phyloP scores from a whole-genome alignment of 2,888 invertebrate species.

The Fragum fragum region DNA sequence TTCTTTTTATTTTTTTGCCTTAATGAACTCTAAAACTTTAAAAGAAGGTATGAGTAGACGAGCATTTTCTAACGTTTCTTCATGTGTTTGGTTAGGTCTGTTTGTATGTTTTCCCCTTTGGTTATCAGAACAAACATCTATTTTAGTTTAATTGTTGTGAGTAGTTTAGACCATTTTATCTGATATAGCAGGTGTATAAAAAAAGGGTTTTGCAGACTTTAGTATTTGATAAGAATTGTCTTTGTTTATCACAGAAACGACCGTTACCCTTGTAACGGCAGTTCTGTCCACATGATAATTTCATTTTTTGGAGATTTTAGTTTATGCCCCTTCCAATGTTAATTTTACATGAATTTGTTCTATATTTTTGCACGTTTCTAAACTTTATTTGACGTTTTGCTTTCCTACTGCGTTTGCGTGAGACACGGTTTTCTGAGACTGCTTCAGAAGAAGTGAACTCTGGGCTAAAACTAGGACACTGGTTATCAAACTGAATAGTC shows the following conservation, averaged over 20 bases:
- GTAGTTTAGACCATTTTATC: conserved; percentile 32
- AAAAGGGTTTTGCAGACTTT: conserved; percentile 27
- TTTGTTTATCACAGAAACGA: conserved; percentile 22
- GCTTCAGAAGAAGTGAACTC: too few species aligned
- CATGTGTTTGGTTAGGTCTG: too few species aligned
- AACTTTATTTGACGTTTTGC: neutral
- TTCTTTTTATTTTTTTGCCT: conserved; percentile 55
- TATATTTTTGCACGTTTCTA: conserved; percentile 26
- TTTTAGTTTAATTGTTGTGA: conserved; percentile 18
- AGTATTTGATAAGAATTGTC: conserved; percentile 27
- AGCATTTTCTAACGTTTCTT: conserved; percentile 20
- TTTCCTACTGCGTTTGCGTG: conserved; percentile 22
- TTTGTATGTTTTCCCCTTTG: conserved; percentile 33
- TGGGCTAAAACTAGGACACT: too few species aligned
- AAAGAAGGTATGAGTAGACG: conserved; percentile 49
- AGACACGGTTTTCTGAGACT: too few species aligned
- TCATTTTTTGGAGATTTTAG: too few species aligned
- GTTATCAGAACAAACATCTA: conserved; percentile 24
- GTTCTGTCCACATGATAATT: too few species aligned
- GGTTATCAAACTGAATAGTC: too few species aligned
- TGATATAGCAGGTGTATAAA: conserved; percentile 39
- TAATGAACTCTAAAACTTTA: conserved; percentile 57
- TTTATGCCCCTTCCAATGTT: neutral
- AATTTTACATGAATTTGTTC: conserved; percentile 19
- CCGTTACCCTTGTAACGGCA: too few species aligned